These are phyloP conservation scores for Tapirus indicus DNA, from an alignment of 2,797 vertebrate genomes.

Conservation along the genomic window DNA sequence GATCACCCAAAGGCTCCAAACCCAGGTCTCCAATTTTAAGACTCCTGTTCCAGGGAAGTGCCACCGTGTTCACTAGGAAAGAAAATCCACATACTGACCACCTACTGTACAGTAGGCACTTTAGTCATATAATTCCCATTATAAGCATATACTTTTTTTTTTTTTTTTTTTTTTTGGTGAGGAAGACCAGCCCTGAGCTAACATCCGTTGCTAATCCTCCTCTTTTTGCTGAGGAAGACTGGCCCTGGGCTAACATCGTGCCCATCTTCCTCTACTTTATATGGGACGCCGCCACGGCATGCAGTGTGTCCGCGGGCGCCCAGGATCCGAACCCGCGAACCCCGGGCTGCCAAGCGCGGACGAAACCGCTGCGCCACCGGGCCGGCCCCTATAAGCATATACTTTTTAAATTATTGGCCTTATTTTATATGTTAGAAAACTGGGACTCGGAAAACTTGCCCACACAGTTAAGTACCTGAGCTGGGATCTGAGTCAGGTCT, in stretches of 20 bases:
- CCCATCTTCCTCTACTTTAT: too few relatives aligned
- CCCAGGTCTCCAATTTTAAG: not conserved
- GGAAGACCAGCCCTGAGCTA: too few relatives aligned
- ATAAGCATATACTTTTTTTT: not conserved
- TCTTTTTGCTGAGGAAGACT: too few relatives aligned
- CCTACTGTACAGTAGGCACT: not conserved
- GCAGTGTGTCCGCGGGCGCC: too few relatives aligned
- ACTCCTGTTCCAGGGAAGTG: not conserved
- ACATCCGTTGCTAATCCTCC: too few relatives aligned
- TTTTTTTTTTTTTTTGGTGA: too few relatives aligned
- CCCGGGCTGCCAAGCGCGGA: too few relatives aligned
- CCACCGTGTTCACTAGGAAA: not conserved
- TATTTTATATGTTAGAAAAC: slow-evolving; percentile 36
- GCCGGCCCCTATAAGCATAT: not conserved
- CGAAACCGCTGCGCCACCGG: too few relatives aligned
- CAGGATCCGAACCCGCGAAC: too few relatives aligned
- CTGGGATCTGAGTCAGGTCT: not conserved
- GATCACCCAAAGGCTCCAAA: not conserved
- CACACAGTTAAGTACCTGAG: not conserved
- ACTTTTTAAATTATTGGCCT: not conserved
- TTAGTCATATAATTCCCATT: not conserved
- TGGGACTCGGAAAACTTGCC: not conserved
- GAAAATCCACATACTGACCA: not conserved
- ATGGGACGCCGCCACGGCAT: too few relatives aligned
- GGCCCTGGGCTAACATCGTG: too few relatives aligned